Evolutionary conservation across 2,888 invertebrate genomes (phyloP), one percentile per base, ranked within the genome.

Genomic region (Volucella bombylans): DNA sequence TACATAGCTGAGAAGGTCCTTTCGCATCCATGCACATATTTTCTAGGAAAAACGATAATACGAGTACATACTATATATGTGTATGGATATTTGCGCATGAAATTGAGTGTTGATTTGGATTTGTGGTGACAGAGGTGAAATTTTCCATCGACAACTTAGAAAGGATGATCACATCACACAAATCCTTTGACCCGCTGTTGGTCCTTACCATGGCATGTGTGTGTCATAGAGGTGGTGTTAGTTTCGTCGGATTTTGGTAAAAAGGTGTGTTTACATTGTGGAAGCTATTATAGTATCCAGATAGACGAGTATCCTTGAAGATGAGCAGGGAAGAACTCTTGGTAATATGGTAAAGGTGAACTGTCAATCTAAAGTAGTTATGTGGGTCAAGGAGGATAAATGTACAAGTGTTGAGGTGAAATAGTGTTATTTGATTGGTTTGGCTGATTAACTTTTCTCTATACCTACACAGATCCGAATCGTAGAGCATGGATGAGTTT

Each of bases 71-170:
- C 69, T 71, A 85, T 80, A 6, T 31, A 31, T 31, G 31, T 31
- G 31, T 31, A 31, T 31, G 61, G 71, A 76, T 80, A 83, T 85
- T 71, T 85, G 74, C 62, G 71, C 81, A 80, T 76, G 81, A 72
- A 85, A 81, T 85, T 85, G 80, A 81, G 83, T 85, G 80, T 85
- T 85, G 83, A 85, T 85, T 85, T 67, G 80, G 76, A 81, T 61
- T 85, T 80, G 74, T 76, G 83, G 80, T 76, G 74, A 81, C 80
- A 81, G 76, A 85, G 81, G 80, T 85, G 83, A 57, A 67, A 67
- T 74, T 54, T 79, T 54, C 64, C 64, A 41, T 10, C 62, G 9
- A 31, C 55, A 23, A 55, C 67, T 61, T 38, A 54, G 64, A 55
- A 64, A 12, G 65, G 74, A 74, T 67, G 67, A 76, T 68, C 67